Evolutionary conservation across 2,113 vertebrate species (phyloP).

Genomic region (Ptilonorhynchus violaceus): DNA sequence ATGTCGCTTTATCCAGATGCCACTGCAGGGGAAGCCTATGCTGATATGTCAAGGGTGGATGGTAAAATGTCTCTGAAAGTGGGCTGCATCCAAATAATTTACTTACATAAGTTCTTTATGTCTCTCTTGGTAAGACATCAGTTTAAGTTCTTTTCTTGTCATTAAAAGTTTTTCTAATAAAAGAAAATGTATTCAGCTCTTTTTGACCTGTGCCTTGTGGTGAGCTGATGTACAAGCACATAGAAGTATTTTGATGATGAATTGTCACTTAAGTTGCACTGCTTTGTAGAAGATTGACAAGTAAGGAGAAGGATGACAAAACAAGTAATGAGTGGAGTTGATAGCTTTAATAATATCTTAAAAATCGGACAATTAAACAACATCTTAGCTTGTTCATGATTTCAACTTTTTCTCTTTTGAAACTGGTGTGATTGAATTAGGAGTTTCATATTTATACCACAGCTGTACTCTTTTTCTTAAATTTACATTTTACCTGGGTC

Average conservation of each 20-base stretch:
- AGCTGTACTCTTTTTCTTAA: not conserved
- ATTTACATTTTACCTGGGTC: not conserved
- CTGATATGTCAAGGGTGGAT: slow-evolving; percentile 85
- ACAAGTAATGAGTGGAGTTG: not conserved
- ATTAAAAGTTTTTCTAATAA: not conserved
- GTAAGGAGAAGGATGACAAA: not conserved
- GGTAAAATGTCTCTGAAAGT: slow-evolving; percentile 86
- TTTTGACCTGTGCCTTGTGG: not conserved
- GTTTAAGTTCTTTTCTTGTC: not conserved
- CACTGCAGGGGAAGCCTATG: slow-evolving; percentile 84
- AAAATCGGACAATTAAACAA: not conserved
- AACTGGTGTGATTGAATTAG: not conserved
- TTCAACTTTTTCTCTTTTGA: not conserved
- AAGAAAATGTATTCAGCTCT: not conserved
- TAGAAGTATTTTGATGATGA: not conserved
- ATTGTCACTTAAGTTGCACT: not conserved
- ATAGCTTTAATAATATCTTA: not conserved
- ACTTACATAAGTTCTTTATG: slow-evolving; percentile 92
- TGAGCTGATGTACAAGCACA: not conserved
- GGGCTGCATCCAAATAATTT: slow-evolving; percentile 93
- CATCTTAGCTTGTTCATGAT: not conserved
- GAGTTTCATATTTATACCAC: not conserved
- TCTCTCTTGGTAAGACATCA: slow-evolving; percentile 85
- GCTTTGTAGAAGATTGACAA: not conserved
- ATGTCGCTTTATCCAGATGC: slow-evolving; percentile 87